Conservation (phyloP, 2,797 vertebrate genomes). For the Sebastes minor region DNA sequence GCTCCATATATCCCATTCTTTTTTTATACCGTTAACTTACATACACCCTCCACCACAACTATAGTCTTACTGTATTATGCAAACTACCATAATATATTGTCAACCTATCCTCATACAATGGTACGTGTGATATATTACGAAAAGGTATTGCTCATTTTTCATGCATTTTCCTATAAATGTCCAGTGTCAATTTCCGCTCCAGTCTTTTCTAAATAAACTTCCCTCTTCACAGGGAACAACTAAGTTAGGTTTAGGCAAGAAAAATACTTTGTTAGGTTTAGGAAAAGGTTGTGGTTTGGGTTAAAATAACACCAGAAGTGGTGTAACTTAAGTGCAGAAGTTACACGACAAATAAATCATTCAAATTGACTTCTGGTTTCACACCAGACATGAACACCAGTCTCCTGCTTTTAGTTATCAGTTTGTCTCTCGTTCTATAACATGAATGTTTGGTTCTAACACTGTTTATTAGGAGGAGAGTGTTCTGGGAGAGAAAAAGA, state of each 20-base stretch:
- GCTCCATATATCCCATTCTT: neutral
- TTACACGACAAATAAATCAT: rapidly evolving
- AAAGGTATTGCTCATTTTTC: too few relatives aligned
- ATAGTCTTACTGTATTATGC: neutral
- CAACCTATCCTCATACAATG: too few relatives aligned
- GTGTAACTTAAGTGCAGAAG: rapidly evolving
- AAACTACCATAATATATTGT: neutral
- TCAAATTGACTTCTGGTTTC: too few relatives aligned
- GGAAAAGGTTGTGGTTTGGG: too few relatives aligned
- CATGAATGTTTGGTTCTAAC: neutral
- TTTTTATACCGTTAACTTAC: neutral
- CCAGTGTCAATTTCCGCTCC: rapidly evolving
- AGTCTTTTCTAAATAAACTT: too few relatives aligned
- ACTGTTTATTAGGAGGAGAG: conserved; percentile 27
- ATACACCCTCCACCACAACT: neutral
- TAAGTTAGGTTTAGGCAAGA: too few relatives aligned
- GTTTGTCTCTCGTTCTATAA: too few relatives aligned
- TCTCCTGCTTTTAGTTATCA: rapidly evolving
- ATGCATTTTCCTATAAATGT: too few relatives aligned
- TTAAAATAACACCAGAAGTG: too few relatives aligned
- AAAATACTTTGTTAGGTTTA: too few relatives aligned
- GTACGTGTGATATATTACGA: too few relatives aligned
- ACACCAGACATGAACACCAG: rapidly evolving
- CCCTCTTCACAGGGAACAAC: too few relatives aligned
- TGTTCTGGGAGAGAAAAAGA: conserved; percentile 7